These are phyloP conservation scores for Shargacucullia verbasci DNA, from an alignment of 2,888 invertebrate species.

Conservation along the genomic window DNA sequence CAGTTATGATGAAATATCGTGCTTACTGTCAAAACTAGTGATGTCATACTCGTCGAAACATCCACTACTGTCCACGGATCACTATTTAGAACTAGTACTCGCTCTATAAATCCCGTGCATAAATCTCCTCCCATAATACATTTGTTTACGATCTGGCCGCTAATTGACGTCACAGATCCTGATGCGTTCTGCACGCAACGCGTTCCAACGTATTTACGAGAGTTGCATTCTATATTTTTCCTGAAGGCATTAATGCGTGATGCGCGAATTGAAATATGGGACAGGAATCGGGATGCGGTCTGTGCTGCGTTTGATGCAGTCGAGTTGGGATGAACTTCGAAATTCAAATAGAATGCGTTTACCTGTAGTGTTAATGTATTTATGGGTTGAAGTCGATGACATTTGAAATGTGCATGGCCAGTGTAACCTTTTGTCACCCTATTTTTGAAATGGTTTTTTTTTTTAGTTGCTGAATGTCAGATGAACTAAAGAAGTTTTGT, in stretches of 20 bases:
- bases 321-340: constrained; percentile 23
- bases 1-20: too few species aligned
- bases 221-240: constrained; percentile 79
- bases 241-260: constrained; percentile 78
- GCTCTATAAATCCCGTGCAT: neutral
- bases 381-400: constrained; percentile 39
- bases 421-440: constrained; percentile 17
- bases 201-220: constrained; percentile 72
- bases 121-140: constrained; percentile 25
- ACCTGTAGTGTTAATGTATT: constrained; percentile 39
- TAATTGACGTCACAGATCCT: constrained; percentile 75
- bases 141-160: constrained; percentile 63
- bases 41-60: too few species aligned
- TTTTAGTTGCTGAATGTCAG: neutral
- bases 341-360: constrained; percentile 19
- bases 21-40: too few species aligned
- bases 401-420: constrained; percentile 15
- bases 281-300: constrained; percentile 58
- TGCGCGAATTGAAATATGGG: constrained; percentile 80
- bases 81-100: neutral
- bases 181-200: constrained; percentile 66
- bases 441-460: constrained; percentile 9
- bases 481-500: neutral
- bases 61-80: too few species aligned
- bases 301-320: constrained; percentile 58